Evolutionary conservation across 64 coral and sea anemone species (phyloP), one percentile per base, ranked within the genome.

Genomic region (Dendrophyllia cribrosa): DNA sequence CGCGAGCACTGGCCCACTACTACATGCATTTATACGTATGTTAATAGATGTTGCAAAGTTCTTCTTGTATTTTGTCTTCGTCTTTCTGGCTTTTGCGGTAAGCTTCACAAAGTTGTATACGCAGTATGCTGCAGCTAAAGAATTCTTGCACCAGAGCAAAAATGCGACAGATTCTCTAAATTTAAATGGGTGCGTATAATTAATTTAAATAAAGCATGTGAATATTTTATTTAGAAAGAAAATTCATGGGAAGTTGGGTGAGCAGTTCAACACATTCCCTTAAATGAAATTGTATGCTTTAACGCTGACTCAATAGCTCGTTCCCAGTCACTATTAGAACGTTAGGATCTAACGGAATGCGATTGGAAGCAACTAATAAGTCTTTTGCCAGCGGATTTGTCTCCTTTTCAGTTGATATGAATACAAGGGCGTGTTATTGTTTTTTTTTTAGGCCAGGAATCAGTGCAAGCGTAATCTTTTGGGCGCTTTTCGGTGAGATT

Each of bases 91-190:
- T 0, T 83, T 83, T 45, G 60, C 43, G 65, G 59, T 83, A 15
- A 83, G 79, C 45, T 83, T 83, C 15, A 66, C 79, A 1, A 83
- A 83, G 79, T 8, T 83, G 6, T 66, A 83, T 16, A 20, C 24
- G 43, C 43, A 83, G 79, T 83, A 83, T 63, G 20, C 46, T 13
- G 17, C 43, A 5, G 59, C 34, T 3, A 83, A 17, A 21, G 26
- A 43, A 3, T 10, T 48, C 16, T 66, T 21, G 43, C 3, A 7
- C 3, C n/a, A 3, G 61, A 48, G 62, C 34, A 43, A 10, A 49
- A 16, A 5, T 50, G 17, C 44, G 44, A n/a, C 47, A 53, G 19
- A 52, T 51, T 48, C 74, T 1, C 16, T 55, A 21, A 13, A 52
- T 7, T 1, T 76, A 9, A 47, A 76, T 9, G 51, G 74, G 74